These are phyloP conservation scores for Callionymus lyra DNA, from an alignment of 2,113 vertebrate genomes.

Conservation along the genomic window DNA sequence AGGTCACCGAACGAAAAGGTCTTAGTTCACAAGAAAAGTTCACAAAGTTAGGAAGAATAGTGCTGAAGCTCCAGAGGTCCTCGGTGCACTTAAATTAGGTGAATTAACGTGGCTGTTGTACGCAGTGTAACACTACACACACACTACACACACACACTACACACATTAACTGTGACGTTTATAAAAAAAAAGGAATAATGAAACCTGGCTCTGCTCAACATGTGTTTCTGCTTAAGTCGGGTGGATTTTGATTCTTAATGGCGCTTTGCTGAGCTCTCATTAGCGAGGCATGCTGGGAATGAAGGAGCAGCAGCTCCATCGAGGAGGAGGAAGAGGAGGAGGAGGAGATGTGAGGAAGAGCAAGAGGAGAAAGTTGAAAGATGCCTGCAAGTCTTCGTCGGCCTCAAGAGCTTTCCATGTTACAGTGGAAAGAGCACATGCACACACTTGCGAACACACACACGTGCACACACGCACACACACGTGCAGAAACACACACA, in stretches of 20 bases:
- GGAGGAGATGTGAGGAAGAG: constrained; percentile 2
- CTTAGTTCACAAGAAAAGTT: no score
- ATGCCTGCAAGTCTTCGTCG: constrained; percentile 25
- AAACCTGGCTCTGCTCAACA: constrained; percentile 5
- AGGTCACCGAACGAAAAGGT: no score
- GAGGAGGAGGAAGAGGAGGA: constrained; percentile 1
- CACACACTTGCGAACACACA: constrained; percentile 9
- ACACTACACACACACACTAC: not conserved
- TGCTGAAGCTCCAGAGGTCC: no score
- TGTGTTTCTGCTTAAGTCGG: constrained; percentile 17
- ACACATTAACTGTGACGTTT: no score
- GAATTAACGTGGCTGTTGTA: no score
- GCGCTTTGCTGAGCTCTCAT: constrained; percentile 13
- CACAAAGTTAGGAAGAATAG: no score
- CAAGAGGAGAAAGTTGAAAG: constrained; percentile 8
- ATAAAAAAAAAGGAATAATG: not conserved
- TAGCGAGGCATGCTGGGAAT: constrained; percentile 42
- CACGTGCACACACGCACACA: constrained; percentile 12
- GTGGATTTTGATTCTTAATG: constrained; percentile 16
- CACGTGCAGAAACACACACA: constrained; percentile 7
- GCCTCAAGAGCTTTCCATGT: constrained; percentile 18
- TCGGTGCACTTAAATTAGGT: no score
- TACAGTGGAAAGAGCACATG: not conserved
- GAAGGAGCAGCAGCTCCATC: constrained; percentile 1
- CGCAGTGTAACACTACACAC: no score